phyloP scores from a whole-genome alignment of 2,797 vertebrate genomes.

The Pantherophis vulpinus region DNA sequence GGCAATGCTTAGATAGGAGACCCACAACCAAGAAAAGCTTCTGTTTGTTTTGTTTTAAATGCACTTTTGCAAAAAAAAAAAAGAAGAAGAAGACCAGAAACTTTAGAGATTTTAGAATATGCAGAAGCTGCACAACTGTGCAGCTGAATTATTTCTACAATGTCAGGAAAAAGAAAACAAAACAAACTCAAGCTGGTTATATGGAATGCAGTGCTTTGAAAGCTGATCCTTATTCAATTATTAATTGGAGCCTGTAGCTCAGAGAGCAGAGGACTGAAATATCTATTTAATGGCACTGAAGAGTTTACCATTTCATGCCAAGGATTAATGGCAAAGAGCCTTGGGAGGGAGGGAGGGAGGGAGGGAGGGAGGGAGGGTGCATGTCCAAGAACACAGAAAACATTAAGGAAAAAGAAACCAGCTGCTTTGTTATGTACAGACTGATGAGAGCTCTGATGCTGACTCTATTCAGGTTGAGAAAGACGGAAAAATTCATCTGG shows the following conservation, averaged over 20 bases:
- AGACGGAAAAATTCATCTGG: neutral
- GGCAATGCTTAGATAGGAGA: neutral
- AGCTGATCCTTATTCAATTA: conserved; percentile 64
- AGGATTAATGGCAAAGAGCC: neutral
- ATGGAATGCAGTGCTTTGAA: conserved; percentile 44
- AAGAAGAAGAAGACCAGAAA: neutral
- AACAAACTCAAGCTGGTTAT: neutral
- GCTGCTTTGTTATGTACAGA: neutral
- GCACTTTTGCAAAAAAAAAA: neutral
- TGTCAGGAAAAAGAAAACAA: neutral
- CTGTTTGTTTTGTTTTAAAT: neutral
- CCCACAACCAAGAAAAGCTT: neutral
- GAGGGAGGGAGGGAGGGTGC: neutral
- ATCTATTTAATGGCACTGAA: conserved; percentile 38
- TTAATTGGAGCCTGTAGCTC: conserved; percentile 53
- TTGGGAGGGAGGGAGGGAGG: conserved; percentile 15
- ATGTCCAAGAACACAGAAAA: conserved; percentile 32
- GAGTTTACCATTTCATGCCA: conserved; percentile 35
- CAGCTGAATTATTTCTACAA: neutral
- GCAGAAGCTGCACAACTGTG: neutral
- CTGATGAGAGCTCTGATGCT: neutral
- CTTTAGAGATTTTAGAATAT: accelerated
- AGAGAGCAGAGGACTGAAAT: conserved; percentile 40
- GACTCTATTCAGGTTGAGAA: neutral
- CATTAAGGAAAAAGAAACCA: neutral